These are phyloP conservation scores for Homarus americanus DNA, from an alignment of 1,140 invertebrate species.

Conservation along the genomic window DNA sequence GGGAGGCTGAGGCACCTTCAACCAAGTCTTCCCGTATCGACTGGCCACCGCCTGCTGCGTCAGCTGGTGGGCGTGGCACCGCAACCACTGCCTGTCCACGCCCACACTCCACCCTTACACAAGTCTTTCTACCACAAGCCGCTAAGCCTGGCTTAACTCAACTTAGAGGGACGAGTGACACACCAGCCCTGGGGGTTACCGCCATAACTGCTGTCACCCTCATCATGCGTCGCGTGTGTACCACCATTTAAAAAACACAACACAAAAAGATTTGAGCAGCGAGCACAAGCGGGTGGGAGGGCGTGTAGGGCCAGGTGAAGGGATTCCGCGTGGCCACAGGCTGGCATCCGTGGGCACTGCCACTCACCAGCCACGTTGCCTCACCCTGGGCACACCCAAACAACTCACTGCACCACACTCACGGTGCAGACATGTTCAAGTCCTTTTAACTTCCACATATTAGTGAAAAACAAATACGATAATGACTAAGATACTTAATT, in stretches of 20 bases:
- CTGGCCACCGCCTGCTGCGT: conserved; percentile 47
- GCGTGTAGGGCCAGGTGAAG: conserved; percentile 1
- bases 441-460: no score
- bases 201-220: background rate
- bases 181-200: background rate
- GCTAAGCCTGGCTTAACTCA: background rate
- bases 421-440: no score
- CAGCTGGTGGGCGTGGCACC: conserved; percentile 52
- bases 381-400: background rate
- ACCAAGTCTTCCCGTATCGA: conserved; percentile 39
- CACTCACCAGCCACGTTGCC: background rate
- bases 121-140: background rate
- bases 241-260: background rate
- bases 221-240: background rate
- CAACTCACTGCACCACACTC: background rate
- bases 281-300: background rate
- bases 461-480: no score
- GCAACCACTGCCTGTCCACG: conserved; percentile 33
- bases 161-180: background rate
- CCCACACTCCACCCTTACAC: conserved; percentile 1
- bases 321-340: background rate
- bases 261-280: background rate
- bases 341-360: background rate
- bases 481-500: no score
- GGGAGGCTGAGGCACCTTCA: conserved; percentile 31